A percentile compares a stretch with the other conserved stretches of the same genome.
Evolutionary conservation across 2,888 invertebrate genomes (phyloP).

Genomic region (Oxytorus armatus): DNA sequence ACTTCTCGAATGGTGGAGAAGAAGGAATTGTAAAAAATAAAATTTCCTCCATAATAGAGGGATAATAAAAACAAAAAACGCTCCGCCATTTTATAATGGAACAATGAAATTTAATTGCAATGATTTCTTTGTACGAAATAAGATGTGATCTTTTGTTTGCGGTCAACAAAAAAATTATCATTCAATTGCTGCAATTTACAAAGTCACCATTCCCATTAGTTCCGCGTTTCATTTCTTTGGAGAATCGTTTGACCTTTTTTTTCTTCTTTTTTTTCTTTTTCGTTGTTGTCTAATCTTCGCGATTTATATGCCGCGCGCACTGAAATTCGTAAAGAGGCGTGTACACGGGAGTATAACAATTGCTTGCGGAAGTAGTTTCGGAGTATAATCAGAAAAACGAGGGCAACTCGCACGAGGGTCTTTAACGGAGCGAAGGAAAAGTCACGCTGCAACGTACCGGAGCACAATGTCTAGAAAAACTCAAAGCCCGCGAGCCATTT

Average conservation of each 20-base stretch:
- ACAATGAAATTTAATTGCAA: no score
- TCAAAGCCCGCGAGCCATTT: slow-evolving; percentile 8
- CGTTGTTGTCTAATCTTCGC: neutral
- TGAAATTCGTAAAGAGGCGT: slow-evolving; percentile 10
- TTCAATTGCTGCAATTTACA: neutral
- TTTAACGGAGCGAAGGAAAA: slow-evolving; percentile 7
- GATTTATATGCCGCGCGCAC: slow-evolving; percentile 18
- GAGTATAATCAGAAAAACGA: slow-evolving; percentile 38
- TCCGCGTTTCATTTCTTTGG: slow-evolving; percentile 3
- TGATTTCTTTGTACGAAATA: no score
- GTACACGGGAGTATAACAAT: slow-evolving; percentile 9
- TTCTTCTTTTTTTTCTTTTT: neutral
- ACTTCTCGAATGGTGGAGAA: no score
- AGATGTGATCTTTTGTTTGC: no score
- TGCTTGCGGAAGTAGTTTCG: slow-evolving; percentile 27
- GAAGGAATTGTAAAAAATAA: no score
- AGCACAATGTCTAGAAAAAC: neutral
- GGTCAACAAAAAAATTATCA: no score
- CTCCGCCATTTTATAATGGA: no score
- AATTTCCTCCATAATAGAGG: no score
- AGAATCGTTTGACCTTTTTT: slow-evolving; percentile 6
- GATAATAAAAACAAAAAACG: no score
- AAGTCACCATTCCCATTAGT: neutral
- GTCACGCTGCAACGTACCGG: neutral
- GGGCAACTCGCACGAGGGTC: neutral